Conservation (phyloP, 1,140 invertebrate genomes). For the Drosophila sechellia region DNA sequence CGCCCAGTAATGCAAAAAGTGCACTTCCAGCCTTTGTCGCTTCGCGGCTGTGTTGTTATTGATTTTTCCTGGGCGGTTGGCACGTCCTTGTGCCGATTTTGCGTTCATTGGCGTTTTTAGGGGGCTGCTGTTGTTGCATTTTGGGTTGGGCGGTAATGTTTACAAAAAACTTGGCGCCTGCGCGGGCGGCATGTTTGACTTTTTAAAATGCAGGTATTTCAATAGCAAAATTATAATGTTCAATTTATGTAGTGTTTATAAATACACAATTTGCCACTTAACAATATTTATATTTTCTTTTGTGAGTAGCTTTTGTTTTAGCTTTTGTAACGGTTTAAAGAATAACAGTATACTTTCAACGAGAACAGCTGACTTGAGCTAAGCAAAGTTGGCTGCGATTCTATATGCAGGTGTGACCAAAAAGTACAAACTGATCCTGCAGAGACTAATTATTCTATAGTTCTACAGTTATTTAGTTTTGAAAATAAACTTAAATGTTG, state of each 20-base stretch:
- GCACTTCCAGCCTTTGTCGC: slow-evolving; percentile 67
- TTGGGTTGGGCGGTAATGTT: slow-evolving; percentile 67
- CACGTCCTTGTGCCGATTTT: slow-evolving; percentile 73
- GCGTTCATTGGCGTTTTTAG: slow-evolving; percentile 60
- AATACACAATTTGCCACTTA: neutral
- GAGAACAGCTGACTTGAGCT: slow-evolving; percentile 13
- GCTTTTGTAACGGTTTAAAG: neutral
- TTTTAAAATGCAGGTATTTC: slow-evolving; percentile 41
- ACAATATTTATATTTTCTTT: neutral
- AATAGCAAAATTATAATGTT: neutral
- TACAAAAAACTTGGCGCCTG: slow-evolving; percentile 60
- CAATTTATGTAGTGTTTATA: neutral
- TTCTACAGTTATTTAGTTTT: too few species aligned
- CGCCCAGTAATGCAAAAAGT: slow-evolving; percentile 46
- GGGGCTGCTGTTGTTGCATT: slow-evolving; percentile 30
- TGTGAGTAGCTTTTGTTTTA: neutral
- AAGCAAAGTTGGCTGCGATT: slow-evolving; percentile 10
- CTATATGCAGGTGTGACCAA: neutral
- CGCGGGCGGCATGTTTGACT: slow-evolving; percentile 38
- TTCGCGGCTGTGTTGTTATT: slow-evolving; percentile 63
- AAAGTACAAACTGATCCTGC: too few species aligned
- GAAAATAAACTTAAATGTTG: too few species aligned
- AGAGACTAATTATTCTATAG: too few species aligned
- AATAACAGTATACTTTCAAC: slow-evolving; percentile 14
- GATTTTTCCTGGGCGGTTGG: slow-evolving; percentile 65